Conservation (phyloP, 2,888 invertebrate species). For the Neria commutata region DNA sequence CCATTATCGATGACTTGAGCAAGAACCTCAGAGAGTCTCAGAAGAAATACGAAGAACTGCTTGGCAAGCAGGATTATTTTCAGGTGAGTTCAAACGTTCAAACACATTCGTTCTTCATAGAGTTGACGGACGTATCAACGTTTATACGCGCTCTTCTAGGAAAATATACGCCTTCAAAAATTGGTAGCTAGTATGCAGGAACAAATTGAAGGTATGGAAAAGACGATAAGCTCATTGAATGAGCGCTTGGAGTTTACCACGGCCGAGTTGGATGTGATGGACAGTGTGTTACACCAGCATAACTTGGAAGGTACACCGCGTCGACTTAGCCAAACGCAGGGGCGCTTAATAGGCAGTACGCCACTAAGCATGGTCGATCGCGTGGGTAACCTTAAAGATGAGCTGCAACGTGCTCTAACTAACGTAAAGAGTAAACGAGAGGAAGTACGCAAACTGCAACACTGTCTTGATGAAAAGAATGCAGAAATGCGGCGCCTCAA, state of each 20-base stretch:
- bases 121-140: too few species aligned
- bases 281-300: conserved; percentile 55
- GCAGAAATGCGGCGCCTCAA: conserved; percentile 48
- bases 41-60: conserved; percentile 60
- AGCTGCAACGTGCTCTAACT: conserved; percentile 62
- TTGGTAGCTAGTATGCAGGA: conserved; percentile 48
- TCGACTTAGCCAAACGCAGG: conserved; percentile 41
- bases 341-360: conserved; percentile 49
- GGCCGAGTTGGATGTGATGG: conserved; percentile 57
- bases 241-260: conserved; percentile 52
- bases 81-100: too few species aligned
- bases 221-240: conserved; percentile 50
- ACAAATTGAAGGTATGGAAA: conserved; percentile 52
- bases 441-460: conserved; percentile 63
- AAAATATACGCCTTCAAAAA: conserved; percentile 50
- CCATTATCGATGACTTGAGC: conserved; percentile 69
- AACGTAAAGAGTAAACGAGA: conserved; percentile 63
- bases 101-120: too few species aligned
- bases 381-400: conserved; percentile 61
- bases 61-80: conserved; percentile 46
- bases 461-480: conserved; percentile 47
- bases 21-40: conserved; percentile 69
- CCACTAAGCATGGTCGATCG: conserved; percentile 58
- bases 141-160: conserved; percentile 29
- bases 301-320: conserved; percentile 45